Conservation (phyloP, 2,113 vertebrate genomes). For the Chiloscyllium plagiosum region DNA sequence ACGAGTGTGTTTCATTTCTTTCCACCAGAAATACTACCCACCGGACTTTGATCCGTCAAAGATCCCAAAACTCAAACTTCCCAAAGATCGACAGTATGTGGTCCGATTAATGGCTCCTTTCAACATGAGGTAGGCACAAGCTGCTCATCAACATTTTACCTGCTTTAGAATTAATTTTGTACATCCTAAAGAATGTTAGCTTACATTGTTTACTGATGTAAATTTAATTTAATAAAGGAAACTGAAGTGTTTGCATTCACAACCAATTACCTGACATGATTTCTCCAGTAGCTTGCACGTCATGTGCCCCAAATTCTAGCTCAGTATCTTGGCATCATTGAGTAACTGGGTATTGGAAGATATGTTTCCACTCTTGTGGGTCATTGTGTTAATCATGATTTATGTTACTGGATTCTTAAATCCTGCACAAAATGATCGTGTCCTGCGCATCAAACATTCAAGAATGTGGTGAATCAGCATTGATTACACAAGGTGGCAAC, state of each 20-base stretch:
- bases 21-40: slow-evolving; percentile 85
- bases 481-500: no score
- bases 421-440: no score
- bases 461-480: no score
- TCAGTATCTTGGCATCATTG: not conserved
- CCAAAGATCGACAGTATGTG: slow-evolving; percentile 84
- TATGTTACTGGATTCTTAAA: not conserved
- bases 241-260: not conserved
- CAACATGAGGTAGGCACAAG: slow-evolving; percentile 67
- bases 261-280: not conserved
- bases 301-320: not conserved
- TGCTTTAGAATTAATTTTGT: not conserved
- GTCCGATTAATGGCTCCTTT: slow-evolving; percentile 84
- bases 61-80: slow-evolving; percentile 80
- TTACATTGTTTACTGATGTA: not conserved
- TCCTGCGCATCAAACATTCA: no score
- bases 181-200: not conserved
- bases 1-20: not conserved
- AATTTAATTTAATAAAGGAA: not conserved
- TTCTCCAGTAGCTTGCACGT: not conserved
- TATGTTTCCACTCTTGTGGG: no score
- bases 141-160: not conserved
- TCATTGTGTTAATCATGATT: no score
- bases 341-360: no score
- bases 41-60: slow-evolving; percentile 86